Evolutionary conservation across 2,113 vertebrate species (phyloP).

Genomic region (Labeo catla): DNA sequence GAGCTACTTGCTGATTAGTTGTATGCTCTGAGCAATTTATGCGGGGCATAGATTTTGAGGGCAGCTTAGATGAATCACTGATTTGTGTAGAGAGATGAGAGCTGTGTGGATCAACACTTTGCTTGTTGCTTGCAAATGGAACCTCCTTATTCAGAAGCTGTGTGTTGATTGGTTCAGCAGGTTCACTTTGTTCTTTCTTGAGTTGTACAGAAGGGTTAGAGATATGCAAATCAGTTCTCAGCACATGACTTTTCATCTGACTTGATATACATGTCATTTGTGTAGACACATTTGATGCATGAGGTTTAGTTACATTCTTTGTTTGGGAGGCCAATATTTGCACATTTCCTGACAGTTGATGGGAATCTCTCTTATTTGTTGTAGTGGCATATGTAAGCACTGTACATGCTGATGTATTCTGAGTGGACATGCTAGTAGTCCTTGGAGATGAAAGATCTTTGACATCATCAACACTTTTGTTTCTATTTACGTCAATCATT

Average conservation of each 20-base stretch:
- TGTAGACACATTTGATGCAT: conserved; percentile 27
- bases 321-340: background rate
- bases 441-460: conserved; percentile 63
- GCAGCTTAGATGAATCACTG: conserved; percentile 8
- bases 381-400: background rate
- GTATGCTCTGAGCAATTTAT: conserved; percentile 22
- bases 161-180: background rate
- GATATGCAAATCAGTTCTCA: background rate
- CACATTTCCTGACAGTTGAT: background rate
- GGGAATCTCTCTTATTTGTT: conserved; percentile 13
- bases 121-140: conserved; percentile 6
- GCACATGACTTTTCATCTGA: background rate
- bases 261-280: background rate
- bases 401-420: background rate
- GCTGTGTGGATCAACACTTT: background rate
- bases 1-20: conserved; percentile 49
- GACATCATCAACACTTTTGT: conserved; percentile 46
- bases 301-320: conserved; percentile 32
- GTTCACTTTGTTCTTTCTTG: conserved; percentile 5
- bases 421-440: background rate
- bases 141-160: background rate
- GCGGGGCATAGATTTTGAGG: conserved; percentile 5
- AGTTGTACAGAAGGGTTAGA: background rate
- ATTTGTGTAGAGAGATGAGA: background rate
- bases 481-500: conserved; percentile 47